These are phyloP conservation scores for Eidolon helvum DNA, from an alignment of 2,113 vertebrate species.

Conservation along the genomic window DNA sequence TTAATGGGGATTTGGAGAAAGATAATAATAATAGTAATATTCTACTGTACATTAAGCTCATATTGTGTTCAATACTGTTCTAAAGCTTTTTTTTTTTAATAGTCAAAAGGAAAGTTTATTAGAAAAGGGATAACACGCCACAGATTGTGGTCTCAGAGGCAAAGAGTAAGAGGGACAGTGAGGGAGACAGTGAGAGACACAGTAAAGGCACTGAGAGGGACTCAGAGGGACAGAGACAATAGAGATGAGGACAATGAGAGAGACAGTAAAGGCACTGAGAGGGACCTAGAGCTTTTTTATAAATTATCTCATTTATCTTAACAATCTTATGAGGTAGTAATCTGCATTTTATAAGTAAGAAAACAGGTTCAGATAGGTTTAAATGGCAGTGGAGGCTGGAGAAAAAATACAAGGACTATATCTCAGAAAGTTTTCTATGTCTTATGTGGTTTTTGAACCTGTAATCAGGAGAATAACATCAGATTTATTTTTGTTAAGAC, in stretches of 20 bases:
- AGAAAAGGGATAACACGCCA: no score
- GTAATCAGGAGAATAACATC: not conserved
- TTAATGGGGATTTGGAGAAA: not conserved
- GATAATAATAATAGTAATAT: not conserved
- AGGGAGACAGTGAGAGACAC: no score
- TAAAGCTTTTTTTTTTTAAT: slow-evolving; percentile 25
- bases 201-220: no score
- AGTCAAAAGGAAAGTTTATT: no score
- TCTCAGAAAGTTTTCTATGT: not conserved
- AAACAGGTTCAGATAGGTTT: not conserved
- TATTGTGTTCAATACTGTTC: not conserved
- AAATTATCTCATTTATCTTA: slow-evolving; percentile 4
- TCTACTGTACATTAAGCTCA: not conserved
- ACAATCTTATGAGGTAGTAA: not conserved
- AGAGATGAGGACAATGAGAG: no score
- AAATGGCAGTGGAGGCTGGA: not conserved
- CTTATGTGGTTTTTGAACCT: not conserved
- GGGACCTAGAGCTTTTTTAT: slow-evolving; percentile 13
- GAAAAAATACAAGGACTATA: not conserved
- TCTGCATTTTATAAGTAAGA: slow-evolving; percentile 11
- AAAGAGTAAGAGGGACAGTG: no score
- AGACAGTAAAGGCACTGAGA: no score
- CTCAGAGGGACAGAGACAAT: no score
- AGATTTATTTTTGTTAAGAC: not conserved
- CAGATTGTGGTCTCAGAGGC: no score